Percentiles rank a stretch among this genome's conserved stretches.
These are phyloP conservation scores for Nemotelus pantherinus DNA, from an alignment of 2,888 invertebrate species.

Conservation along the genomic window DNA sequence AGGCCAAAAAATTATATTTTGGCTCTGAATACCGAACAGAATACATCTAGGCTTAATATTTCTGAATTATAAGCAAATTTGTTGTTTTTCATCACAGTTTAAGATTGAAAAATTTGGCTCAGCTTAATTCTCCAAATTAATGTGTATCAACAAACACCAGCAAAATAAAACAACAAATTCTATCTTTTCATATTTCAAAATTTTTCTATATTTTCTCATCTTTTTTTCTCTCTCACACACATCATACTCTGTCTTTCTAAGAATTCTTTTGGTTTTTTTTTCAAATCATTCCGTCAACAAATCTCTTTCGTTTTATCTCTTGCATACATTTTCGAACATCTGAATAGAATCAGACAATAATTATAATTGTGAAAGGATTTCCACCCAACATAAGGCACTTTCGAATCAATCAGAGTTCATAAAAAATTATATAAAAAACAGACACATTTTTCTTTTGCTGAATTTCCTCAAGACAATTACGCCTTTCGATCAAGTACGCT, in stretches of 20 bases:
- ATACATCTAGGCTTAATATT: no score
- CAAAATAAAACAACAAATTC: neutral
- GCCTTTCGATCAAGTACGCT: constrained; percentile 10
- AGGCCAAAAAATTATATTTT: no score
- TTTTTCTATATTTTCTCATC: neutral
- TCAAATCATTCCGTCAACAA: neutral
- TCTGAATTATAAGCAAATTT: no score
- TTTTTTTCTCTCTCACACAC: neutral
- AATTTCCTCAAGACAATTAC: neutral
- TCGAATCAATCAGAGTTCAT: no score
- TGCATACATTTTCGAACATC: neutral
- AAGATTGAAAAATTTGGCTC: no score
- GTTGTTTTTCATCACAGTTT: no score
- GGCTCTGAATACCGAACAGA: no score
- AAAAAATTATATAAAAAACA: neutral
- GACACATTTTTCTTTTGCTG: neutral
- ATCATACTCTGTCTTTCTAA: neutral
- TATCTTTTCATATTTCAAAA: neutral
- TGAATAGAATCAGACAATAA: neutral
- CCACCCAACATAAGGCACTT: neutral
- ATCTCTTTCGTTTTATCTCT: neutral
- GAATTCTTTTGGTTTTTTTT: neutral
- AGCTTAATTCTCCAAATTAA: no score
- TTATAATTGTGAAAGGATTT: neutral
- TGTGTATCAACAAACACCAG: no score